phyloP scores from a whole-genome alignment of 2,888 invertebrate species.

The Zygaena filipendulae region DNA sequence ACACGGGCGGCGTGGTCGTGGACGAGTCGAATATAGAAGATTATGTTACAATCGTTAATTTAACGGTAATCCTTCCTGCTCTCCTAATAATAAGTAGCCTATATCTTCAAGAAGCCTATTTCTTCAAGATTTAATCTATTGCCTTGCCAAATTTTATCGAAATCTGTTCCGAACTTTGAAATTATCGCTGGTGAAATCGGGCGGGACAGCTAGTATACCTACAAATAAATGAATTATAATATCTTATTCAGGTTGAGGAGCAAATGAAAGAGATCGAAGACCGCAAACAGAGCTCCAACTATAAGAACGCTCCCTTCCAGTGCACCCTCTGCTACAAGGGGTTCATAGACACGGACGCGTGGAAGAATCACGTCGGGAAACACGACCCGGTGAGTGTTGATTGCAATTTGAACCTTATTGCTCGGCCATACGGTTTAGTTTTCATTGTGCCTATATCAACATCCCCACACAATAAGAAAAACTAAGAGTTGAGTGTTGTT shows the following conservation, averaged over 20 bases:
- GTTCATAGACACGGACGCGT: conserved; percentile 46
- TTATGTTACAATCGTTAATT: conserved; percentile 29
- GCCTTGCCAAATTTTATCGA: too few relatives aligned
- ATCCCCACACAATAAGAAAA: too few relatives aligned
- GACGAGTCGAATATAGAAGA: conserved; percentile 32
- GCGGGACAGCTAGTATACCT: too few relatives aligned
- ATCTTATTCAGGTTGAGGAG: conserved; percentile 45
- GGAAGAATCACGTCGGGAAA: conserved; percentile 45
- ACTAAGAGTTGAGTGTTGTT: too few relatives aligned
- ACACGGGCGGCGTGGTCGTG: conserved; percentile 27
- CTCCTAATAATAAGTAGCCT: too few relatives aligned
- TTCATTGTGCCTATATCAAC: too few relatives aligned
- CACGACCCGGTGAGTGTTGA: conserved; percentile 36
- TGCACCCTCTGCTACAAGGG: conserved; percentile 51
- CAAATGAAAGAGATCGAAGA: conserved; percentile 43
- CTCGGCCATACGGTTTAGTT: neutral
- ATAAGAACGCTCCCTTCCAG: conserved; percentile 43
- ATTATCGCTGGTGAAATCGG: too few relatives aligned
- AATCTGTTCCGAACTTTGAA: too few relatives aligned
- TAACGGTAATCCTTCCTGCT: conserved; percentile 17
- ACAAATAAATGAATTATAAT: too few relatives aligned
- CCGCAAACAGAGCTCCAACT: conserved; percentile 42
- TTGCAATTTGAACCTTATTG: neutral
- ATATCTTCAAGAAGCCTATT: too few relatives aligned
- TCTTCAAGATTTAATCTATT: too few relatives aligned